Conservation (phyloP, 2,797 vertebrate genomes). For the Tamandua tetradactyla region DNA sequence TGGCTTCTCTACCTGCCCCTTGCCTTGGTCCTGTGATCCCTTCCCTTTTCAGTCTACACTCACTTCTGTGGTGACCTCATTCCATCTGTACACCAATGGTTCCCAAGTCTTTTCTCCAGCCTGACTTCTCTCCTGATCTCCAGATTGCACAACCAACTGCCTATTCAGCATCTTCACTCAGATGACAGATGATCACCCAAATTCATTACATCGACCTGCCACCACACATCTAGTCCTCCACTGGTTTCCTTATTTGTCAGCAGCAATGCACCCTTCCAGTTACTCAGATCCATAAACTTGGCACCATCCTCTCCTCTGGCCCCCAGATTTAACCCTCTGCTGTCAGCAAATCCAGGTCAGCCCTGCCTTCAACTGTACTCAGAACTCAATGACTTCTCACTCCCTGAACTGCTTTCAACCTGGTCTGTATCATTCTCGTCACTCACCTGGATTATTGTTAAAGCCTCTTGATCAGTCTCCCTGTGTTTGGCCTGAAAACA, state of each 20-base stretch:
- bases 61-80: too few species aligned
- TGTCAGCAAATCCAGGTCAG: rapidly evolving
- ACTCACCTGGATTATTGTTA: rapidly evolving
- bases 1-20: rapidly evolving
- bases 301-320: background rate
- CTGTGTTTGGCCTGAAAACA: background rate
- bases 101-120: background rate
- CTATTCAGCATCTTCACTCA: rapidly evolving
- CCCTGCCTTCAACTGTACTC: rapidly evolving
- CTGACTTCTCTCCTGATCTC: background rate
- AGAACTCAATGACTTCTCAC: background rate
- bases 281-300: too few species aligned
- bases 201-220: rapidly evolving
- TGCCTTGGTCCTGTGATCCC: background rate
- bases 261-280: background rate
- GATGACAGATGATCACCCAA: rapidly evolving
- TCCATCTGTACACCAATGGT: rapidly evolving
- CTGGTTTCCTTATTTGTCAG: rapidly evolving
- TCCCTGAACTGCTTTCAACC: rapidly evolving
- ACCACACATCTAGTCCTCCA: rapidly evolving
- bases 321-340: background rate
- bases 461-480: rapidly evolving
- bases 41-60: background rate
- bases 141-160: background rate
- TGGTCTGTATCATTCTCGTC: rapidly evolving